Conservation (phyloP, 2,888 invertebrate species). For the Carcina quercana region DNA sequence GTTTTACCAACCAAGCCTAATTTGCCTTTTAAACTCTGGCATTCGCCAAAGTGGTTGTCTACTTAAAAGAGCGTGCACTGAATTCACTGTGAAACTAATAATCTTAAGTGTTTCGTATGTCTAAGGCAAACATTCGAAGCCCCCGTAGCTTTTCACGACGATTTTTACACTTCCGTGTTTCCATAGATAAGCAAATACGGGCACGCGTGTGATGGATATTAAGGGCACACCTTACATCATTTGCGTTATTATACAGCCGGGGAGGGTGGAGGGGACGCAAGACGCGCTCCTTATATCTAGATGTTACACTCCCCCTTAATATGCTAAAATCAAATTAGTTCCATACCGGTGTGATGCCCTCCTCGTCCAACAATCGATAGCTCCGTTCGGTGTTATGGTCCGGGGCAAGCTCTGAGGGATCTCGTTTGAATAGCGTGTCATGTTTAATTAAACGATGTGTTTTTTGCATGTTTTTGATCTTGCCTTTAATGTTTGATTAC, state of each 20-base stretch:
- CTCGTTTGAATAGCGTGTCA: constrained; percentile 39
- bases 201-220: constrained; percentile 73
- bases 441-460: constrained; percentile 33
- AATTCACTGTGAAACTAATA: constrained; percentile 42
- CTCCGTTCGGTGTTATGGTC: constrained; percentile 49
- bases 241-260: constrained; percentile 62
- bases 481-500: no score
- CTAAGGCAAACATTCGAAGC: constrained; percentile 42
- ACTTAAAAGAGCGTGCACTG: no score
- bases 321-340: constrained; percentile 76
- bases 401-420: constrained; percentile 31
- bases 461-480: constrained; percentile 6
- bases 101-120: constrained; percentile 54
- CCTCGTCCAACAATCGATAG: constrained; percentile 59
- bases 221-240: constrained; percentile 74
- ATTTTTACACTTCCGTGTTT: constrained; percentile 73
- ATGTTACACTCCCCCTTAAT: constrained; percentile 66
- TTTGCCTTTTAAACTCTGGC: no score
- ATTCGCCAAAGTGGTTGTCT: no score
- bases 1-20: no score
- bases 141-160: constrained; percentile 52
- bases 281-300: constrained; percentile 69
- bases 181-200: constrained; percentile 73
- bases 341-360: constrained; percentile 66
- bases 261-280: constrained; percentile 38